phyloP scores from a whole-genome alignment of 2,797 vertebrate species.

The Amniataba percoides region DNA sequence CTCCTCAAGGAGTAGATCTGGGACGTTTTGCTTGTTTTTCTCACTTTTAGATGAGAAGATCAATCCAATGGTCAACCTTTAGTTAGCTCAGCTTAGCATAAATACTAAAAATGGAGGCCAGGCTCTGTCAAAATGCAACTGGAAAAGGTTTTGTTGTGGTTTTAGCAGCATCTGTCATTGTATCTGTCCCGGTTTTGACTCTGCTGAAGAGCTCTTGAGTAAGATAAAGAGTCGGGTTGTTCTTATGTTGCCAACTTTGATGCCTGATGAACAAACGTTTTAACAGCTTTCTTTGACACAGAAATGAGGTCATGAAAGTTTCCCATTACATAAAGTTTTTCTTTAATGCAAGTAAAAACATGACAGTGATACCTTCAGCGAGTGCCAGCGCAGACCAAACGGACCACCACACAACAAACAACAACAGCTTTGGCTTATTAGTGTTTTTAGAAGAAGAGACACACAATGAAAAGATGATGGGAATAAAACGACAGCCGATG shows the following conservation, averaged over 20 bases:
- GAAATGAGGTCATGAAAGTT: not conserved
- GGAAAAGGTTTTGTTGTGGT: too few relatives aligned
- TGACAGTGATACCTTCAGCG: not conserved
- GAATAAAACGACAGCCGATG: not conserved
- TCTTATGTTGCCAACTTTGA: not conserved
- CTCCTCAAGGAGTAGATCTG: not conserved
- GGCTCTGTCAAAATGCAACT: not conserved
- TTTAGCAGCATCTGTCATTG: too few relatives aligned
- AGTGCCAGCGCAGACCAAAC: not conserved
- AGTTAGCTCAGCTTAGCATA: not conserved
- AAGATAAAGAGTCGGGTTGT: not conserved
- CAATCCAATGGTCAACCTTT: not conserved
- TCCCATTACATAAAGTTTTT: not conserved
- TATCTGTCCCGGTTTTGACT: too few relatives aligned
- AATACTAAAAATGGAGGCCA: not conserved
- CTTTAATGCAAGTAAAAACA: not conserved
- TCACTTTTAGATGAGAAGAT: not conserved
- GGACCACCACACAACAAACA: not conserved
- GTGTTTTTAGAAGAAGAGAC: not conserved
- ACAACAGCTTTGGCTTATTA: conserved; percentile 13
- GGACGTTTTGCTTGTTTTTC: not conserved
- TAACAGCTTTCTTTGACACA: not conserved
- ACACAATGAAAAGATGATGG: conserved; percentile 3
- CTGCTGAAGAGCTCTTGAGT: too few relatives aligned
- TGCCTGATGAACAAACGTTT: not conserved